Evolutionary conservation across 2,797 vertebrate species (phyloP).

Genomic region (Micropoecilia bifurca): DNA sequence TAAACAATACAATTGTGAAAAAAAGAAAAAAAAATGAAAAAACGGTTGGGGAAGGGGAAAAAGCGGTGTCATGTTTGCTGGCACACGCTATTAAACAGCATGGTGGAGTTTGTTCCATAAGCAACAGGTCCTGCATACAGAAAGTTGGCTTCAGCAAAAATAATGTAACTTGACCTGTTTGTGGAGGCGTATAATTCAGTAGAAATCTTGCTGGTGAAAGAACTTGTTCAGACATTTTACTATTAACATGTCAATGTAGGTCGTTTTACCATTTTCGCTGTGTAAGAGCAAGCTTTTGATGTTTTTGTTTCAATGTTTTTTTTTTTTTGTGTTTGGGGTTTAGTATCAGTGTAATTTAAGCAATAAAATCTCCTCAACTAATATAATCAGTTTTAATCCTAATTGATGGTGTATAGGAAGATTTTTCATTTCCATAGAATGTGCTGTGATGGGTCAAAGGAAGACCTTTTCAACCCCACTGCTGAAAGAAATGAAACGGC

Average conservation of each 20-base stretch:
- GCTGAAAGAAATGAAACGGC: not conserved
- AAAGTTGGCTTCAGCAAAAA: slow-evolving; percentile 4
- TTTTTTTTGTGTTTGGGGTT: not conserved
- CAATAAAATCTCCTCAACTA: not conserved
- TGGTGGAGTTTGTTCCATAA: slow-evolving; percentile 27
- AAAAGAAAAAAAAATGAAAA: slow-evolving; percentile 40
- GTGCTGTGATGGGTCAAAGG: not conserved
- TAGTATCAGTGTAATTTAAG: not conserved
- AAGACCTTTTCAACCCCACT: not conserved
- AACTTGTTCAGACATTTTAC: not conserved
- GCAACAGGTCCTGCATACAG: slow-evolving; percentile 48
- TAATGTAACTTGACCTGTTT: not conserved
- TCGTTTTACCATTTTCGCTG: not conserved
- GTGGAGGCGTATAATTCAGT: slow-evolving; percentile 13
- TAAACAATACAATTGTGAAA: slow-evolving; percentile 54
- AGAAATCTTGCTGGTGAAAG: not conserved
- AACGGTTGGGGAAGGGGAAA: slow-evolving; percentile 22
- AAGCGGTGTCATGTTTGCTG: slow-evolving; percentile 25
- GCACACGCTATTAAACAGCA: slow-evolving; percentile 45
- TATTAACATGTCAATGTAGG: not conserved
- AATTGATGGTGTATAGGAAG: not conserved
- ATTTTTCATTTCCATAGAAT: not conserved
- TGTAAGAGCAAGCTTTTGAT: not conserved
- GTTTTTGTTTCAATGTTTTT: not conserved
- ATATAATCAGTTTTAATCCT: not conserved